These are phyloP conservation scores for Xyliphius kryptos DNA, from an alignment of 2,113 vertebrate genomes.

Conservation along the genomic window DNA sequence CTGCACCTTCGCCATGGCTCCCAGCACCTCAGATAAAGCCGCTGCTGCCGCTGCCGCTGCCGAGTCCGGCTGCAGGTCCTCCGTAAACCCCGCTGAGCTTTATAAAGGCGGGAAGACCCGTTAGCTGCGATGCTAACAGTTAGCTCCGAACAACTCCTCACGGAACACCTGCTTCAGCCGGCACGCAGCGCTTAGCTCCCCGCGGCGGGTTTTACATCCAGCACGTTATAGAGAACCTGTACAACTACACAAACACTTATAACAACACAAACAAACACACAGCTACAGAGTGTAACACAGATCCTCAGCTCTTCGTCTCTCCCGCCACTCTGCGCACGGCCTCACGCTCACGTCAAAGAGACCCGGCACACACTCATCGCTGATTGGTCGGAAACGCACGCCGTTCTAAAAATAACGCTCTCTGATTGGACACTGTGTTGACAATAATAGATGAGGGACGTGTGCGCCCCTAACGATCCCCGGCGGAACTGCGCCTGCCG, in stretches of 20 bases:
- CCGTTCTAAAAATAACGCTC: neutral
- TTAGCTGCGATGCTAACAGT: neutral
- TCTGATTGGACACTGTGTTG: conserved; percentile 32
- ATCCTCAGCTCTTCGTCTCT: conserved; percentile 13
- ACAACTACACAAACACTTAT: no score
- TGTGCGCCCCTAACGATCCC: conserved; percentile 3
- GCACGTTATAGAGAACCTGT: no score
- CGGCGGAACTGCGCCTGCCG: no score
- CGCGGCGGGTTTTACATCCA: no score
- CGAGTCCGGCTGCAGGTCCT: no score
- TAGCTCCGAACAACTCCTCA: neutral
- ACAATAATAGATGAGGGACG: neutral
- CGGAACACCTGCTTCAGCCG: no score
- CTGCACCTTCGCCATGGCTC: conserved; percentile 81
- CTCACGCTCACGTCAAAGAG: neutral
- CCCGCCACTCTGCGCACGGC: conserved; percentile 44
- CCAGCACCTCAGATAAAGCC: neutral
- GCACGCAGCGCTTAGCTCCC: no score
- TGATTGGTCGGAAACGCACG: conserved; percentile 34
- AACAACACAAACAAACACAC: no score
- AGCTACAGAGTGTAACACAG: no score
- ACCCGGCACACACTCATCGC: conserved; percentile 1
- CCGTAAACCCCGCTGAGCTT: no score
- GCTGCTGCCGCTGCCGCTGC: no score
- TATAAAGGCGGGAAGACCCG: no score